phyloP scores from a whole-genome alignment of 1,140 invertebrate species.

The Prorops nasuta region DNA sequence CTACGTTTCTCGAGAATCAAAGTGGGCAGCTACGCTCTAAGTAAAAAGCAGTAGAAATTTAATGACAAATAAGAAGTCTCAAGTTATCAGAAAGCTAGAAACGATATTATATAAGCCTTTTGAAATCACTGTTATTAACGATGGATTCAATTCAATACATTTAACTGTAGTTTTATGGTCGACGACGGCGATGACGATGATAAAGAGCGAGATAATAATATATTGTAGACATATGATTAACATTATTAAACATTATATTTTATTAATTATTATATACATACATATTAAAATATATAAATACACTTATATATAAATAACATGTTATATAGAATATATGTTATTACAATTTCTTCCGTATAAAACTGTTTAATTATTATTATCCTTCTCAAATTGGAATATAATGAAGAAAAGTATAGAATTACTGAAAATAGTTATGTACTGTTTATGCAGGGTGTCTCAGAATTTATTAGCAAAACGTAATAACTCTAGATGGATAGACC shows the following conservation, averaged over 20 bases:
- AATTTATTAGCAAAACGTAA: too few species aligned
- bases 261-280: conserved; percentile 49
- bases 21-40: not conserved
- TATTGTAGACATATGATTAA: conserved; percentile 47
- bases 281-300: conserved; percentile 38
- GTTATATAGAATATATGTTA: conserved; percentile 53
- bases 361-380: too few species aligned
- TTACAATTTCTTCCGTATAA: conserved; percentile 40
- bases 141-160: conserved; percentile 24
- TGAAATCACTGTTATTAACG: conserved; percentile 38
- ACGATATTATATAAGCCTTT: conserved; percentile 36
- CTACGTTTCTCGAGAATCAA: too few species aligned
- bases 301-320: conserved; percentile 48
- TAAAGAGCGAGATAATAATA: conserved; percentile 44
- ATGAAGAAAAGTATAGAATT: too few species aligned
- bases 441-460: too few species aligned
- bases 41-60: conserved; percentile 22
- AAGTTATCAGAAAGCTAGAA: conserved; percentile 30
- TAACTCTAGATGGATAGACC: too few species aligned
- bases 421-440: too few species aligned
- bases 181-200: conserved; percentile 43
- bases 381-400: too few species aligned
- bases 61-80: conserved; percentile 29
- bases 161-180: conserved; percentile 21
- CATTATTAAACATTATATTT: conserved; percentile 53